Evolutionary conservation across 92 coral and sea anemone species (phyloP), one percentile per base, ranked within the genome.

Genomic region (Umimayanthus chanpuru): DNA sequence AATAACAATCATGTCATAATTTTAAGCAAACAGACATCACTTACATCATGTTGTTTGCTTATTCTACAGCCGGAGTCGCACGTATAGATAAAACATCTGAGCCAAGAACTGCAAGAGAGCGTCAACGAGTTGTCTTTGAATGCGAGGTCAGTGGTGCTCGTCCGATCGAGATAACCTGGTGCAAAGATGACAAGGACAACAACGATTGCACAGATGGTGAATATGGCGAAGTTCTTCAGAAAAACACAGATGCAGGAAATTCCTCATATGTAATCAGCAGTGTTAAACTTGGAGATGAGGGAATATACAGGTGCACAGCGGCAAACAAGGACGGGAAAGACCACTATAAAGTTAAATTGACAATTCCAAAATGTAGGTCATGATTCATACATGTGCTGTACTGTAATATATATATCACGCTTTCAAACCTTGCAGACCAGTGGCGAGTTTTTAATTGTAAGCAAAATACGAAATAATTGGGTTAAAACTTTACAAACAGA

Each of bases 271-370:
- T 76, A 0, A 76, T 76, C 32, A 16, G n/a, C 81, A 40, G n/a
- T 7, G 81, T 76, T 40, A 12, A 43, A 23, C 56, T 76, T 3
- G 81, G 58, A 6, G 81, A 76, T 23, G 81, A 76, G 18, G 81
- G 81, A 76, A 43, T 43, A 43, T 76, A 76, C 56, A 76, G 23
- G 30, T 76, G 81, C 38, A 76, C n/a, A 76, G 81, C 81, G 44
- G 6, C 81, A 76, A 76, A 76, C 14, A 40, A 11, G 12, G 30
- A 43, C 3, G 81, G 81, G 16, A 56, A 76, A 0, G 81, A 76
- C 32, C 30, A 76, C 55, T 76, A 76, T 76, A 53, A 76, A 43
- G 56, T 76, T 25, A 14, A 2, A 23, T 30, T 76, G 81, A 20
- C 1, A 41, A 76, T 76, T 76, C 32, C 15, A 76, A 40, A 9